A percentile compares a stretch with the other conserved stretches of the same genome.
Conservation (phyloP, 2,888 invertebrate species). For the Eristalinus sepulchralis region DNA sequence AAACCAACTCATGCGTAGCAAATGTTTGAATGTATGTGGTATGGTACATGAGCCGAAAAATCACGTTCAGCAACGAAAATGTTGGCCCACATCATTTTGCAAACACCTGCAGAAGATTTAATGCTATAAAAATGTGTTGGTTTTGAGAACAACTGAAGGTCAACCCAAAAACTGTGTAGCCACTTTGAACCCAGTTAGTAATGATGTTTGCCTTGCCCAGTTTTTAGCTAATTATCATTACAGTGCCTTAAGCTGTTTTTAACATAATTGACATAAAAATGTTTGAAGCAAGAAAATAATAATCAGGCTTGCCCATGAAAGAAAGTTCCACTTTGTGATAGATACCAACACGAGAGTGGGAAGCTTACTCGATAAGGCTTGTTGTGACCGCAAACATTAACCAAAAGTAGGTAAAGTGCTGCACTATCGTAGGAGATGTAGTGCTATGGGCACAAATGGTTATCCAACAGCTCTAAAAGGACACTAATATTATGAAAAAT, state of each 20-base stretch:
- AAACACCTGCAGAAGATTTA: constrained; percentile 40
- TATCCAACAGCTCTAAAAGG: not conserved
- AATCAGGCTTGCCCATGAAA: not conserved
- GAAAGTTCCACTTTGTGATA: not conserved
- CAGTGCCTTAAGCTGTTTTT: not conserved
- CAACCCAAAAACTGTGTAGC: not conserved
- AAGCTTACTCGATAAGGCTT: not conserved
- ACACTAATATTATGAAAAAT: not conserved
- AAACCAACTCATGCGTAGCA: constrained; percentile 45
- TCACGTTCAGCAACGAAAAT: constrained; percentile 48
- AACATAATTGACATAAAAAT: not conserved
- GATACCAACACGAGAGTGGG: not conserved
- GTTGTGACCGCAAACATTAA: not conserved
- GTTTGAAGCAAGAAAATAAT: not conserved
- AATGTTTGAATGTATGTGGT: constrained; percentile 7
- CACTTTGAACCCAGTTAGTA: not conserved
- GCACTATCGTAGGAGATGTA: not conserved
- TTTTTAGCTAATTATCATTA: not conserved
- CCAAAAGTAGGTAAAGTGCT: not conserved
- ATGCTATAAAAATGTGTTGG: constrained; percentile 15
- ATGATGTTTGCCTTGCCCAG: not conserved
- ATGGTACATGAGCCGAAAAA: constrained; percentile 30
- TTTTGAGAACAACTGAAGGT: not conserved
- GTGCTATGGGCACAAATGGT: not conserved
- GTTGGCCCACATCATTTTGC: constrained; percentile 49